Conservation (phyloP, 2,797 vertebrate genomes). For the Spheniscus humboldti region DNA sequence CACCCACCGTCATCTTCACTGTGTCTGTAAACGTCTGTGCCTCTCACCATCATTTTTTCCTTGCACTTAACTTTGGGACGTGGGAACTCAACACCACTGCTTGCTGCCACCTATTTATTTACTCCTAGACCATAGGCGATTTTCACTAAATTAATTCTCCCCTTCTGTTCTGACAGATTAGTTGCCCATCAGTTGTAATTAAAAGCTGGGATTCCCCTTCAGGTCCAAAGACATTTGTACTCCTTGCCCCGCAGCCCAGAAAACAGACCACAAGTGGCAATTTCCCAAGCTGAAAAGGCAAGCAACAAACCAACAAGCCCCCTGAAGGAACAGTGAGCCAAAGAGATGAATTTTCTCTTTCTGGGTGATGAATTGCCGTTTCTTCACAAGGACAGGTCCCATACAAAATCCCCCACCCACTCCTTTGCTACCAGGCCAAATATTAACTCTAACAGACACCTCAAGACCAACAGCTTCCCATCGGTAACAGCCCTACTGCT, state of each 20-base stretch:
- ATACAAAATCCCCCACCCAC: neutral
- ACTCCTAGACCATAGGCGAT: neutral
- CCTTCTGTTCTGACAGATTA: neutral
- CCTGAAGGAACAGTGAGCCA: neutral
- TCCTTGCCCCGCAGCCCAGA: fast-evolving
- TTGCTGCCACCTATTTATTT: neutral
- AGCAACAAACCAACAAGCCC: neutral
- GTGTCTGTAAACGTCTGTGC: neutral
- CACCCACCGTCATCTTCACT: neutral
- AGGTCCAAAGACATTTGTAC: neutral
- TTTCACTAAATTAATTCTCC: neutral
- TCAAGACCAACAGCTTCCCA: neutral
- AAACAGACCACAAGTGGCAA: neutral
- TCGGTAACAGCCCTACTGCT: neutral
- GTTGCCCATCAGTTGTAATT: neutral
- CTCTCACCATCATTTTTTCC: neutral
- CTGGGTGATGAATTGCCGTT: neutral
- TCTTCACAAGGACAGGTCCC: neutral
- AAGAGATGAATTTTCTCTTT: neutral
- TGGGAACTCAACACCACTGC: neutral
- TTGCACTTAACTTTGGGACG: neutral
- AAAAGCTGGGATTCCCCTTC: neutral
- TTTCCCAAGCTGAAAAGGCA: neutral
- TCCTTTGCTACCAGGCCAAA: neutral
- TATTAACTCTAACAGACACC: neutral